These are phyloP conservation scores for Diorhabda sublineata DNA, from an alignment of 1,140 invertebrate genomes.

Conservation along the genomic window DNA sequence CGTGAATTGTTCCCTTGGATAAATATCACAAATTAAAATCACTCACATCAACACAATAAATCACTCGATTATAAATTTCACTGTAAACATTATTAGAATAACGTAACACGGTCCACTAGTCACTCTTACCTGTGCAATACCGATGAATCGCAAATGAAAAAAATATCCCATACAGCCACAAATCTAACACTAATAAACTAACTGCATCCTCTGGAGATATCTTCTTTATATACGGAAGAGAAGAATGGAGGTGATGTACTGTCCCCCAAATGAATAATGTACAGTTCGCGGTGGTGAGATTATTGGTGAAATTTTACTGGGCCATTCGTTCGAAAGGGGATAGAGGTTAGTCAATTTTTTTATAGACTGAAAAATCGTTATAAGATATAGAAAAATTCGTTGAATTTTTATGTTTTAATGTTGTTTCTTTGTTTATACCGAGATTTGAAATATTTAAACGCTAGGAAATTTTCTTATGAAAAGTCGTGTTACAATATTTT, in stretches of 20 bases:
- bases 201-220: neutral
- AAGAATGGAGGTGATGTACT: conserved; percentile 2
- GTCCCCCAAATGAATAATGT: neutral
- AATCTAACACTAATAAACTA: conserved; percentile 1
- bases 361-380: no score
- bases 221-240: neutral
- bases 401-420: no score
- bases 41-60: neutral
- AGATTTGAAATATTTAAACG: no score
- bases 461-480: no score
- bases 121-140: conserved; percentile 1
- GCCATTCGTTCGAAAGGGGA: neutral
- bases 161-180: neutral
- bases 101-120: neutral
- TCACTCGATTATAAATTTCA: neutral
- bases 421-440: no score
- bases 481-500: no score
- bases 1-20: no score
- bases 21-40: no score
- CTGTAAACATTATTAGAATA: neutral
- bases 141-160: neutral
- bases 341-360: no score
- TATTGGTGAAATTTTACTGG: neutral
- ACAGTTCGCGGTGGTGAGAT: neutral
- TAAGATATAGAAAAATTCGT: no score